phyloP scores from a whole-genome alignment of 2,888 invertebrate species.

The Caenorhabditis panamensis region DNA sequence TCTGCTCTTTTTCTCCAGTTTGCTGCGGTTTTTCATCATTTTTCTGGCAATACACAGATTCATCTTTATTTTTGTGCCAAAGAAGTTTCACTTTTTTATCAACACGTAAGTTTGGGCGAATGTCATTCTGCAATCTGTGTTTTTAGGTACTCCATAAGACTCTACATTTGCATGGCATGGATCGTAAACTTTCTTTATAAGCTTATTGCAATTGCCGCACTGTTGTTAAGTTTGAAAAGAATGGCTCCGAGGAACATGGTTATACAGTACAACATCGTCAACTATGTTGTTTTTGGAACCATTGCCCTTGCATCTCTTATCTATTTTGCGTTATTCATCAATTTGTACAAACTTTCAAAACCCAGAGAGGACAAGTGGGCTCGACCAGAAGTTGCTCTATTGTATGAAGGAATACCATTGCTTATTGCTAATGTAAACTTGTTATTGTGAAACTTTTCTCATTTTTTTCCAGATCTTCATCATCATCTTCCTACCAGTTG shows the following conservation, averaged over 20 bases:
- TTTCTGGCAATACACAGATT: slow-evolving; percentile 27
- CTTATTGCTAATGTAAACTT: slow-evolving; percentile 26
- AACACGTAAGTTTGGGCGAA: slow-evolving; percentile 13
- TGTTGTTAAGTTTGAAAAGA: neutral
- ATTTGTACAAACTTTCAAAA: slow-evolving; percentile 1
- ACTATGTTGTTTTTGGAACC: neutral
- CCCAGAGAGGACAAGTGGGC: slow-evolving; percentile 3
- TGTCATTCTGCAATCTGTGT: neutral
- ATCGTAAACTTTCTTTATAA: neutral
- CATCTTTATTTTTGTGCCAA: slow-evolving; percentile 6
- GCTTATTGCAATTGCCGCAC: neutral
- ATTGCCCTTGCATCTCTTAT: slow-evolving; percentile 1
- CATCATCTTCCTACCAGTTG: neutral
- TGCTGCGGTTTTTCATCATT: slow-evolving; percentile 9
- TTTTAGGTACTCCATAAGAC: slow-evolving; percentile 5
- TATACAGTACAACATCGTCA: neutral
- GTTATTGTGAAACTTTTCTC: slow-evolving; percentile 9
- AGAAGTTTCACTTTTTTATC: slow-evolving; percentile 7
- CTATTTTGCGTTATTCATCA: slow-evolving; percentile 12
- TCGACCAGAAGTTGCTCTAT: slow-evolving; percentile 22
- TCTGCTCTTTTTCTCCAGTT: neutral
- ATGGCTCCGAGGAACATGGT: neutral
- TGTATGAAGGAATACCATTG: slow-evolving; percentile 37
- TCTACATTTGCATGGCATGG: slow-evolving; percentile 13
- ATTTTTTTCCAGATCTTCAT: slow-evolving; percentile 16